These are phyloP conservation scores for Limanda limanda DNA, from an alignment of 2,113 vertebrate genomes.

Conservation along the genomic window DNA sequence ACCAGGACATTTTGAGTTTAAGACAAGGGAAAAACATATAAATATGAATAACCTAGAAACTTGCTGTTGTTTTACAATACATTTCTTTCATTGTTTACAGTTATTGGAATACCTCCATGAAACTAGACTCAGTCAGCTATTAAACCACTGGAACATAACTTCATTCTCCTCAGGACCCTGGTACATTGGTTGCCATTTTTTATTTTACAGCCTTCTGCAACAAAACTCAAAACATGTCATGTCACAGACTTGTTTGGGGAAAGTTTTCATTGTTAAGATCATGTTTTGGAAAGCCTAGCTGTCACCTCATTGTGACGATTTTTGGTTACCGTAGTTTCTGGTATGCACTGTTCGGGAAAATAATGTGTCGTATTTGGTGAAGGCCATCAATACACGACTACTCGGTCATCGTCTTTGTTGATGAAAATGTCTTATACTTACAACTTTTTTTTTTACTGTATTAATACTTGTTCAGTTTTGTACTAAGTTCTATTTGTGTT, in stretches of 20 bases:
- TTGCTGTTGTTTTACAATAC: constrained; percentile 34
- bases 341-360: constrained; percentile 67
- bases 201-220: constrained; percentile 45
- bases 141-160: constrained; percentile 73
- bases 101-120: constrained; percentile 50
- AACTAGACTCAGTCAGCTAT: constrained; percentile 33
- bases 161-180: constrained; percentile 61
- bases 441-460: constrained; percentile 22
- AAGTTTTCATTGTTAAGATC: not conserved
- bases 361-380: constrained; percentile 46
- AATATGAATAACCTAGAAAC: constrained; percentile 31
- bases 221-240: constrained; percentile 42
- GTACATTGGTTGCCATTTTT: constrained; percentile 27
- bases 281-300: constrained; percentile 21
- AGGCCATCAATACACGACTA: constrained; percentile 21
- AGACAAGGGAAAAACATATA: constrained; percentile 21
- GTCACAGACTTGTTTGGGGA: constrained; percentile 17
- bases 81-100: constrained; percentile 58
- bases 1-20: constrained; percentile 35
- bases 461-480: constrained; percentile 25
- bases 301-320: constrained; percentile 35
- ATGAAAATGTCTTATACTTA: constrained; percentile 33
- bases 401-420: constrained; percentile 15
- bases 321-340: constrained; percentile 41
- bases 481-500: constrained; percentile 29